These are phyloP conservation scores for Chloroceryle inda DNA, from an alignment of 2,797 vertebrate species.

Conservation along the genomic window DNA sequence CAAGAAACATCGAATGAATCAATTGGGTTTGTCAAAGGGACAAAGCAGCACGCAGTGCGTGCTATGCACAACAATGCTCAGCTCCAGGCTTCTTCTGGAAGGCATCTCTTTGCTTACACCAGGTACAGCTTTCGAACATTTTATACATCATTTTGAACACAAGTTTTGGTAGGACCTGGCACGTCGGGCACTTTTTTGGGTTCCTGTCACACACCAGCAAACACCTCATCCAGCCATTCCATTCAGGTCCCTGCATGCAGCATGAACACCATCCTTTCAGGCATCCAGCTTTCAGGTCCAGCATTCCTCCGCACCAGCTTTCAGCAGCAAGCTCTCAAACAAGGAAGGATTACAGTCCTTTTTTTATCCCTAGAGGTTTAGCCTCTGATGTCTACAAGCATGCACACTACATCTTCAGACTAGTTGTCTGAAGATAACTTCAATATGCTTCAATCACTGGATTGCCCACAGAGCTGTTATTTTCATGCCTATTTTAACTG, in stretches of 20 bases:
- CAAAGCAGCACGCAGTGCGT: neutral
- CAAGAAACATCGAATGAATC: neutral
- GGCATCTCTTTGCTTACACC: neutral
- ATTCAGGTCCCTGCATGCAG: neutral
- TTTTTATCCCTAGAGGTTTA: neutral
- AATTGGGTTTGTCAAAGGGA: neutral
- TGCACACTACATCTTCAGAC: neutral
- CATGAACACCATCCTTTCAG: neutral
- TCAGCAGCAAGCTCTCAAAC: neutral
- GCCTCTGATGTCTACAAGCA: neutral
- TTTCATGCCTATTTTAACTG: neutral
- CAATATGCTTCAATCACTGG: neutral
- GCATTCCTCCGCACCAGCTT: neutral
- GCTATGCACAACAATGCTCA: neutral
- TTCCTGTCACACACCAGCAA: neutral
- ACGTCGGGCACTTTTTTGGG: neutral
- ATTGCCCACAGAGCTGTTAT: neutral
- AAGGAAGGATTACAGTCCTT: neutral
- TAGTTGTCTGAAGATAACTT: neutral
- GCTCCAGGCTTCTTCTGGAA: neutral
- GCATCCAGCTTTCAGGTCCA: neutral
- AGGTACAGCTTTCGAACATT: neutral
- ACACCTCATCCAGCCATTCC: neutral
- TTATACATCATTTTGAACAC: rapidly evolving
- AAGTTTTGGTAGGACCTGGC: neutral